Evolutionary conservation across 2,888 invertebrate genomes (phyloP).

Genomic region (Callyntrura guangdongensis): DNA sequence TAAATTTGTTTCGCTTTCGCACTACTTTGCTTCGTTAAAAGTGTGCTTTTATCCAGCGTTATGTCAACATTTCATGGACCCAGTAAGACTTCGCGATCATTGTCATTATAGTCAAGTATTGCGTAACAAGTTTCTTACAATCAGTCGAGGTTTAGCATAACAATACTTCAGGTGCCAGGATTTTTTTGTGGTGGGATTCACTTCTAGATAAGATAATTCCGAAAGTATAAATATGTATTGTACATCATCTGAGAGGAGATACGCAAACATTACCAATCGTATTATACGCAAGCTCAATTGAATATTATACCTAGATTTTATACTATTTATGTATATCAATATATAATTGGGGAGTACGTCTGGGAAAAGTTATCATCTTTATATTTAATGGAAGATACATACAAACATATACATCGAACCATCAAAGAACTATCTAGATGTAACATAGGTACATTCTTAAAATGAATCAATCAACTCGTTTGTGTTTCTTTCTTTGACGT

Average conservation of each 20-base stretch:
- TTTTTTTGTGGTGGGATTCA: slow-evolving; percentile 14
- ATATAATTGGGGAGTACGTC: not conserved
- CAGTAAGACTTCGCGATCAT: not conserved
- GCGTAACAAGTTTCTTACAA: not conserved
- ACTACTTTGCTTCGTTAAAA: not conserved
- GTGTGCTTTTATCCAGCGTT: not conserved
- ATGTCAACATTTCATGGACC: not conserved
- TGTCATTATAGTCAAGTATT: not conserved
- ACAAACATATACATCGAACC: not conserved
- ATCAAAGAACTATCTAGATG: slow-evolving; percentile 18
- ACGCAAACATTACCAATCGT: not conserved
- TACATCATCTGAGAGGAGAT: not conserved
- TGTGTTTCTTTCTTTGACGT: slow-evolving; percentile 12
- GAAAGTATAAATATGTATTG: slow-evolving; percentile 11
- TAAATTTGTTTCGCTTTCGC: too few species aligned
- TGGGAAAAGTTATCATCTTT: slow-evolving; percentile 14
- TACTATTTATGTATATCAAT: not conserved
- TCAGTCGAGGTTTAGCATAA: slow-evolving; percentile 9
- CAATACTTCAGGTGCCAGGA: slow-evolving; percentile 46
- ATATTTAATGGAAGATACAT: not conserved
- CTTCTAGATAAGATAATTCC: slow-evolving; percentile 22
- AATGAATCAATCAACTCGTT: slow-evolving; percentile 18
- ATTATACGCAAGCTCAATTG: not conserved
- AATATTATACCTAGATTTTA: not conserved
- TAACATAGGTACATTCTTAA: not conserved